phyloP scores from a whole-genome alignment of 2,888 invertebrate genomes.

The Norana najaformis region DNA sequence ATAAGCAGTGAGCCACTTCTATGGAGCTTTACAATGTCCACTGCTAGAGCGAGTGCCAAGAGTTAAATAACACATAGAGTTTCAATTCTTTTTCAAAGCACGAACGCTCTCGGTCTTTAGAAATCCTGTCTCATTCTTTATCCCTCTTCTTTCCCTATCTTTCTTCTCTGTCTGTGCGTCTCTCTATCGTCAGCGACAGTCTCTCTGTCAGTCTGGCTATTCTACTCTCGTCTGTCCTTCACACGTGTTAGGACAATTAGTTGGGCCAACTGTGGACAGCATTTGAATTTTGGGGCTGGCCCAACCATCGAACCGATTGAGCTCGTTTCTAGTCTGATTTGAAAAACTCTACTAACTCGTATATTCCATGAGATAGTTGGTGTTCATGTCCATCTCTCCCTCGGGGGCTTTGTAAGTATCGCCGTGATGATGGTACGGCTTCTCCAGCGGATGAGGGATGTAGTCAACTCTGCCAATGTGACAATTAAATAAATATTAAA shows the following conservation, averaged over 20 bases:
- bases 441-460: slow-evolving; percentile 53
- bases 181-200: neutral
- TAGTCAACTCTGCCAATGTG: slow-evolving; percentile 58
- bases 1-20: neutral
- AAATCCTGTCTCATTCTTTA: neutral
- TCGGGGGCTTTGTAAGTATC: slow-evolving; percentile 55
- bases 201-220: neutral
- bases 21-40: neutral
- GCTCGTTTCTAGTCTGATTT: neutral
- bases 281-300: neutral
- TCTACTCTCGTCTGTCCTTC: neutral
- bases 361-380: slow-evolving; percentile 59
- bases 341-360: slow-evolving; percentile 49
- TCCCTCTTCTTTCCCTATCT: neutral
- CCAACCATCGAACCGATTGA: neutral
- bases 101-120: neutral
- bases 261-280: neutral
- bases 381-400: slow-evolving; percentile 55
- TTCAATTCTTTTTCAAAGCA: too few relatives aligned
- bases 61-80: neutral
- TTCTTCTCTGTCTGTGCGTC: neutral
- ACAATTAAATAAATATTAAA: neutral
- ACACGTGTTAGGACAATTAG: neutral
- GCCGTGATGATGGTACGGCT: slow-evolving; percentile 50
- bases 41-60: neutral